These are phyloP conservation scores for Ciconia boyciana DNA, from an alignment of 2,113 vertebrate species.

Conservation along the genomic window DNA sequence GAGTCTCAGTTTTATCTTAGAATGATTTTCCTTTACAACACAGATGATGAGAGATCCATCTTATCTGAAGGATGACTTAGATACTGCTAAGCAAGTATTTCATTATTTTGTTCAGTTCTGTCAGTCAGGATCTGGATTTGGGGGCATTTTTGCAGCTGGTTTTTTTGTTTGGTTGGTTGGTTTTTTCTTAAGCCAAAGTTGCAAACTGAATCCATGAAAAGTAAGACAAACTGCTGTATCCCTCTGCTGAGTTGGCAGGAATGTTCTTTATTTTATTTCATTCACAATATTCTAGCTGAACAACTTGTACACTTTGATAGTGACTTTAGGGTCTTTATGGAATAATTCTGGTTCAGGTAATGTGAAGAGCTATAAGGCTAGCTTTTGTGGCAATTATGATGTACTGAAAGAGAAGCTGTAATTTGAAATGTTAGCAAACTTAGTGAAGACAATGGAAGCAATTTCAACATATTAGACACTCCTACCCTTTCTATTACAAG, in stretches of 20 bases:
- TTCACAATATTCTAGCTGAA: not conserved
- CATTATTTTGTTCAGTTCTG: not conserved
- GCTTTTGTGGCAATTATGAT: not conserved
- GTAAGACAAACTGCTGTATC: not conserved
- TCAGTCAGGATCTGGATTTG: not conserved
- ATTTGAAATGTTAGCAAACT: not conserved
- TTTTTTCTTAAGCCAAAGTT: not conserved
- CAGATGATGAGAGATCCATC: not conserved
- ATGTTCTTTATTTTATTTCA: not conserved
- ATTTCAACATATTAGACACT: not conserved
- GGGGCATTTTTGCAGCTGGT: not conserved
- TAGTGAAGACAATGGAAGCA: not conserved
- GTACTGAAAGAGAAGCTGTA: not conserved
- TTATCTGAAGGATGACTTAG: not conserved
- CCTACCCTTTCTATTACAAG: not conserved
- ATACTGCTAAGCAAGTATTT: not conserved
- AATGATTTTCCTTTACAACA: not conserved
- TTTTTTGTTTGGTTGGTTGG: too few relatives aligned
- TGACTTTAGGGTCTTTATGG: fast-evolving
- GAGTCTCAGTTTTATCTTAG: not conserved
- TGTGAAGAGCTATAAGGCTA: not conserved
- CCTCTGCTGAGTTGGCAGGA: not conserved
- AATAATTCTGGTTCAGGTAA: not conserved
- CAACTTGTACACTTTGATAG: not conserved
- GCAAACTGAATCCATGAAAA: not conserved